These are phyloP conservation scores for Calidris pygmaea DNA, from an alignment of 2,113 vertebrate species.

Conservation along the genomic window DNA sequence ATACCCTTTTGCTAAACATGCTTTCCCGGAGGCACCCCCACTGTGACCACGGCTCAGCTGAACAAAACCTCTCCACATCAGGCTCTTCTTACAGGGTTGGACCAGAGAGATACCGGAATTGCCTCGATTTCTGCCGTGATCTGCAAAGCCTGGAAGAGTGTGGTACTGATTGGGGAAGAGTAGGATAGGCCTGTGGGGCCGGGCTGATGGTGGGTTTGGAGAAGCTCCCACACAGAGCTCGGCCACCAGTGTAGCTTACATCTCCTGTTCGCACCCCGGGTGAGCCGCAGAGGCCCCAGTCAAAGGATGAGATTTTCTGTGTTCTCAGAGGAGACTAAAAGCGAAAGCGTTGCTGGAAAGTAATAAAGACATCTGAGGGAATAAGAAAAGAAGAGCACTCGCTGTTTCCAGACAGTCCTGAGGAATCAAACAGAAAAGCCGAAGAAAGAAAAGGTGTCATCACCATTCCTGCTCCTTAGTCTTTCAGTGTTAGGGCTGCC, in stretches of 20 bases:
- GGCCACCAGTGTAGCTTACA: background rate
- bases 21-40: background rate
- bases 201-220: background rate
- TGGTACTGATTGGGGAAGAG: background rate
- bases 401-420: background rate
- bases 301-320: background rate
- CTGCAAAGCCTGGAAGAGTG: background rate
- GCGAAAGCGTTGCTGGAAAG: background rate
- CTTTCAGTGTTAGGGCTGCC: background rate
- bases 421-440: background rate
- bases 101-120: background rate
- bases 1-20: background rate
- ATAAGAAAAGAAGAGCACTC: background rate
- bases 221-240: background rate
- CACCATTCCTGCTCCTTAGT: background rate
- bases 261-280: background rate
- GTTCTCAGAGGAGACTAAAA: background rate
- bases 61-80: background rate
- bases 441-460: background rate
- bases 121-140: background rate
- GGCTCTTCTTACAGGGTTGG: too few species aligned
- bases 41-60: too few species aligned
- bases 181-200: too few species aligned
- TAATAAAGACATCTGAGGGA: background rate
- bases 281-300: background rate